phyloP scores from a whole-genome alignment of 2,113 vertebrate genomes.

The Pterocles gutturalis region DNA sequence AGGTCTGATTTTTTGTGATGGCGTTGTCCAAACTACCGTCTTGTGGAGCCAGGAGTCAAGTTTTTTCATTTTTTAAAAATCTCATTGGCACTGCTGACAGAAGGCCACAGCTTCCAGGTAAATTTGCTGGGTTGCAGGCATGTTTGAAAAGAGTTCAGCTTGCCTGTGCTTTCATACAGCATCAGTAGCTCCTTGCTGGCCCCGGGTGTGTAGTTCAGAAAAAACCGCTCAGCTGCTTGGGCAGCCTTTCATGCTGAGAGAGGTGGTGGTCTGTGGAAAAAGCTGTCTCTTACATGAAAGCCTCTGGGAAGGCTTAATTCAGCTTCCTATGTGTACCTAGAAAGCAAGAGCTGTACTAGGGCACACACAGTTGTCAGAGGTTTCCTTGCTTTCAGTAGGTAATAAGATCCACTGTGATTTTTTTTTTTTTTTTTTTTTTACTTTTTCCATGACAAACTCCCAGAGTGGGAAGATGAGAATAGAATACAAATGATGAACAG shows the following conservation, averaged over 20 bases:
- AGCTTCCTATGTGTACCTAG: background rate
- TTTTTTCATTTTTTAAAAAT: background rate
- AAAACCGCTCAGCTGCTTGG: background rate
- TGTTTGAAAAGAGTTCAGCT: background rate
- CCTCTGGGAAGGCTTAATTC: background rate
- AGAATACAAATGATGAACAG: background rate
- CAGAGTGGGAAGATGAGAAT: background rate
- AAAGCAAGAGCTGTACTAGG: background rate
- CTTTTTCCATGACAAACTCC: background rate
- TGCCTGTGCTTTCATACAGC: fast-evolving
- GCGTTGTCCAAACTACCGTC: background rate
- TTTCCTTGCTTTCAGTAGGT: background rate
- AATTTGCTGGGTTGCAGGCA: background rate
- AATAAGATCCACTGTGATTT: background rate
- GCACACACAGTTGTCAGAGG: fast-evolving
- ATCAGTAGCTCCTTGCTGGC: background rate
- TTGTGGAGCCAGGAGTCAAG: background rate
- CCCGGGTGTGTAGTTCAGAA: fast-evolving
- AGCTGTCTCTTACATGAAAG: background rate
- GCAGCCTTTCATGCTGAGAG: background rate
- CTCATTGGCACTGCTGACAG: background rate
- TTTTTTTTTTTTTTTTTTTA: background rate
- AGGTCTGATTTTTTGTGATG: background rate
- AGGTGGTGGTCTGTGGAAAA: background rate
- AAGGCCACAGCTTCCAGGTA: background rate